phyloP scores from a whole-genome alignment of 2,888 invertebrate genomes.

The Apotomis turbidana region DNA sequence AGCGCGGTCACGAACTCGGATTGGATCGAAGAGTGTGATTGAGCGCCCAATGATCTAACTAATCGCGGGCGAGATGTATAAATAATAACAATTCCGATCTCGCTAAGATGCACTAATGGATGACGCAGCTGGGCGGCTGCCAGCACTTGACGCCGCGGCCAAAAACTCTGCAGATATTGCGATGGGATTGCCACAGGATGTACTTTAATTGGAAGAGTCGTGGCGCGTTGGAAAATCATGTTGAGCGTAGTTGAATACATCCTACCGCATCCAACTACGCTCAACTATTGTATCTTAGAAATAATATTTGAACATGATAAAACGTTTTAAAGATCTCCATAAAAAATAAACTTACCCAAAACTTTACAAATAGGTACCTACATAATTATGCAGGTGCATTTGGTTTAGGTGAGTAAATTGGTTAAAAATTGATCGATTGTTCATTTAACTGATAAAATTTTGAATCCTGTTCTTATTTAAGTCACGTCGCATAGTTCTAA shows the following conservation, averaged over 20 bases:
- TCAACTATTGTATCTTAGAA: too few species aligned
- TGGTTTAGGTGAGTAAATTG: too few species aligned
- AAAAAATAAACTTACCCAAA: too few species aligned
- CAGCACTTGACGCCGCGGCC: slow-evolving; percentile 59
- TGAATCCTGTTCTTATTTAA: too few species aligned
- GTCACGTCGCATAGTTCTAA: too few species aligned
- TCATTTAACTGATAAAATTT: too few species aligned
- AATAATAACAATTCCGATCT: slow-evolving; percentile 34
- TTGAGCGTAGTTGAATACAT: neutral
- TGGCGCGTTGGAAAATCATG: neutral
- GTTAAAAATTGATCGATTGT: too few species aligned
- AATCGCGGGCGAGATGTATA: slow-evolving; percentile 4
- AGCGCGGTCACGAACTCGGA: slow-evolving; percentile 26
- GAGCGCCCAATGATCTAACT: slow-evolving; percentile 3
- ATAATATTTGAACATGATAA: too few species aligned
- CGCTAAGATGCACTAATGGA: slow-evolving; percentile 36
- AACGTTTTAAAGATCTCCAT: too few species aligned
- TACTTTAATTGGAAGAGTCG: slow-evolving; percentile 7
- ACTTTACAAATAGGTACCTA: too few species aligned
- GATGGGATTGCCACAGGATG: slow-evolving; percentile 30
- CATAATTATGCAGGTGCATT: too few species aligned
- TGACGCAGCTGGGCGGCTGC: slow-evolving; percentile 48
- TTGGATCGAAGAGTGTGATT: slow-evolving; percentile 16
- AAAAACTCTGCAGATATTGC: slow-evolving; percentile 55
- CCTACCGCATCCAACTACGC: too few species aligned